phyloP scores from a whole-genome alignment of 2,797 vertebrate genomes.

The Ctenosaura bakeri region DNA sequence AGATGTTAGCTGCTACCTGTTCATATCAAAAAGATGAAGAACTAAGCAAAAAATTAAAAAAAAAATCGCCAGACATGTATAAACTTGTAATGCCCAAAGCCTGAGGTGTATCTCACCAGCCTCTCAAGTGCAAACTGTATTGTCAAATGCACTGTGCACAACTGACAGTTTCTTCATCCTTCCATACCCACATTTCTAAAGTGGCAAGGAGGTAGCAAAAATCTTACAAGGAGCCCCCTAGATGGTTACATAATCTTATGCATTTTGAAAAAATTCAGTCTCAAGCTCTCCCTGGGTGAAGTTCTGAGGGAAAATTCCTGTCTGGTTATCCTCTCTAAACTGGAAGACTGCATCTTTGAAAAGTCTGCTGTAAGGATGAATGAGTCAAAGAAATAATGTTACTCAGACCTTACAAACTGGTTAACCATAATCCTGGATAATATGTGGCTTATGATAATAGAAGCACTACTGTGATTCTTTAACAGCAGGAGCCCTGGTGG shows the following conservation, averaged over 20 bases:
- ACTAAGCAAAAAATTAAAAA: background rate
- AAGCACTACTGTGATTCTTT: background rate
- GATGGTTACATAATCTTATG: background rate
- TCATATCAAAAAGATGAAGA: background rate
- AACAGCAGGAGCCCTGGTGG: too few relatives aligned
- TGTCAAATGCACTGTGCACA: too few relatives aligned
- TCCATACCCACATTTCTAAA: background rate
- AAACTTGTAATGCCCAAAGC: background rate
- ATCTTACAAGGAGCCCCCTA: background rate
- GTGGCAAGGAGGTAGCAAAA: background rate
- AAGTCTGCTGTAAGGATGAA: background rate
- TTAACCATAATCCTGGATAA: background rate
- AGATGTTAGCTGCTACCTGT: too few relatives aligned
- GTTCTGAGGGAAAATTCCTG: background rate
- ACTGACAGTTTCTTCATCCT: background rate
- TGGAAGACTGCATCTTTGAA: background rate
- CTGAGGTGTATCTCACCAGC: background rate
- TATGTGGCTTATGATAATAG: background rate
- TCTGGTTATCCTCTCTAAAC: background rate
- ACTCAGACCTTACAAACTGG: background rate
- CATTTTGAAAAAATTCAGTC: background rate
- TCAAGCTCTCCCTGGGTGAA: background rate
- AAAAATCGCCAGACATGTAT: too few relatives aligned
- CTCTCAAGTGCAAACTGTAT: background rate
- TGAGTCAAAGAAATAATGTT: background rate